These are phyloP conservation scores for Margarornis squamiger DNA, from an alignment of 2,797 vertebrate species.

Conservation along the genomic window DNA sequence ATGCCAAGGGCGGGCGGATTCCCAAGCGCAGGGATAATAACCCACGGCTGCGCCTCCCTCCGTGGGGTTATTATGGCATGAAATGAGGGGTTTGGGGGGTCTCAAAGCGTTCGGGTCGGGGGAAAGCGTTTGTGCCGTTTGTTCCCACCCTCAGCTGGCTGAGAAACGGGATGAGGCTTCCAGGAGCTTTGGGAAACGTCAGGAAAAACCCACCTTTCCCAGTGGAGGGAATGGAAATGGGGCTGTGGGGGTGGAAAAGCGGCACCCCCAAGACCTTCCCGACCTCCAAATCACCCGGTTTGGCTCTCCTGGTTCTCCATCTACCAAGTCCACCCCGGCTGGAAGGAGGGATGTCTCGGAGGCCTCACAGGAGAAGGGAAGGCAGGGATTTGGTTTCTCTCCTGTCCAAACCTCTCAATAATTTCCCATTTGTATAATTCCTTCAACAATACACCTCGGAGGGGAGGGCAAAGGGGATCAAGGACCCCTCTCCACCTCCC, in stretches of 20 bases:
- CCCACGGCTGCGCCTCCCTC: neutral
- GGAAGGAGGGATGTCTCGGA: neutral
- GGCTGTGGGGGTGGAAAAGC: neutral
- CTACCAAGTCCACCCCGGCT: neutral
- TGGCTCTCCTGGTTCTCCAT: neutral
- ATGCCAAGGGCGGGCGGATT: neutral
- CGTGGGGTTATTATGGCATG: neutral
- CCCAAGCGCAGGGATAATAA: neutral
- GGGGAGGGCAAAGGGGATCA: neutral
- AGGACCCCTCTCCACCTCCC: neutral
- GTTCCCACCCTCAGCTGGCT: neutral
- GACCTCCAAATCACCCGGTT: neutral
- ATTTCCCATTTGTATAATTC: neutral
- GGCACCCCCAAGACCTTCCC: rapidly evolving
- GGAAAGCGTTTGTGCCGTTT: rapidly evolving
- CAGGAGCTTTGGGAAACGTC: neutral
- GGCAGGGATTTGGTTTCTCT: neutral
- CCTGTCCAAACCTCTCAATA: neutral
- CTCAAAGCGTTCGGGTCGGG: neutral
- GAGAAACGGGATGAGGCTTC: neutral
- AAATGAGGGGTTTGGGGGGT: neutral
- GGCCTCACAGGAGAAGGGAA: neutral
- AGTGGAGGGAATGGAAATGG: rapidly evolving
- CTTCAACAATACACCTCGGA: neutral
- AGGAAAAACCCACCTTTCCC: neutral